Base-by-base conservation (phyloP, 2,113 vertebrate genomes). In the Caranx ignobilis region DNA sequence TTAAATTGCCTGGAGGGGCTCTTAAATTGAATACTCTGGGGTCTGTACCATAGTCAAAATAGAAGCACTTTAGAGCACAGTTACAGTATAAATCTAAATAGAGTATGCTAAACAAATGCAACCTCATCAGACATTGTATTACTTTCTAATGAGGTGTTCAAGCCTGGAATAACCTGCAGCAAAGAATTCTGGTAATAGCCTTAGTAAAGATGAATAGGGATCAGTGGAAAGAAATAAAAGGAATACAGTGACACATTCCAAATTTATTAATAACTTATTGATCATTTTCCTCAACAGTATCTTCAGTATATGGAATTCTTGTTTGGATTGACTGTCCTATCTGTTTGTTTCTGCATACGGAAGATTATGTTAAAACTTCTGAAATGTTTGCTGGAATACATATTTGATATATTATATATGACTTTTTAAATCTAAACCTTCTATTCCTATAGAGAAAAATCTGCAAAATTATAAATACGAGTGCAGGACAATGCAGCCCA, bases 1-100 rank as follows among this genome's bases (percentile, higher is more conserved):
- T 91, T 90, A 86, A 86, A 87, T 79, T 76, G 86, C 87, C 81
- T 81, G 63, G 37, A 69, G 92, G 88, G 88, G 71, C 76, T 89
- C 71, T 88, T 89, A 90, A 91, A 92, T 86, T 66, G 71, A 92
- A 92, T 71, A 78, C 75, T 80, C 73, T 56, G 50, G 66, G 71
- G 83, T 79, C 80, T 90, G 82, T 81, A 85, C 68, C 66, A 11
- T 75, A 89, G 79, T 93, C 79, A 87, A 88, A 88, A 88, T 41
- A 75, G 60, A 85, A 79, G 60, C 68, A 74, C 87, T 89, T 89
- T 81, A 83, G 62, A 57, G 73, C 68, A 75, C 71, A 74, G 86
- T 69, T 81, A 84, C 56, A 69, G 79, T 56, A 83, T 79, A 66
- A 82, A 90, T 89, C 79, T 82, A 74, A 88, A 91, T 50, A 90